A percentile compares a stretch with the other conserved stretches of the same genome.
Evolutionary conservation across 2,888 invertebrate genomes (phyloP).

Genomic region (Hirtodrosophila duncani): DNA sequence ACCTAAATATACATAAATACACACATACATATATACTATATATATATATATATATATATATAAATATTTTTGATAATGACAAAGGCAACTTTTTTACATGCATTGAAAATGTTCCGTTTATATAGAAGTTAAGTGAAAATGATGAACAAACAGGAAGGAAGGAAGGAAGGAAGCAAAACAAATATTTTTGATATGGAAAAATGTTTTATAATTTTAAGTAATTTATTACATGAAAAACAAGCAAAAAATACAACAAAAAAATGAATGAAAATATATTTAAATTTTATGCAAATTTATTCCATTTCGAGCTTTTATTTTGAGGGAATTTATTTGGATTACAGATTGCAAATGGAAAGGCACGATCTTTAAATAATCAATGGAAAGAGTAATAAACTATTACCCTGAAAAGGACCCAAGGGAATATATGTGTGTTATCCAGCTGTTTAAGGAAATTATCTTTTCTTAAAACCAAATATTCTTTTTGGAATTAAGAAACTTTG

Average conservation of each 20-base stretch:
- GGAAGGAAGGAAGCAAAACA: no score
- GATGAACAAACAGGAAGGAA: slow-evolving; percentile 15
- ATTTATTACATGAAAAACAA: slow-evolving; percentile 63
- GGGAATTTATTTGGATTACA: background rate
- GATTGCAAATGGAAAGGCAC: no score
- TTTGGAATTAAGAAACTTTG: no score
- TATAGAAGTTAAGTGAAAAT: slow-evolving; percentile 14
- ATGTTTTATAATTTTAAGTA: slow-evolving; percentile 75
- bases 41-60: slow-evolving; percentile 24
- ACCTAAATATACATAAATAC: slow-evolving; percentile 22
- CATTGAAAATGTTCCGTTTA: slow-evolving; percentile 63
- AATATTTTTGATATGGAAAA: slow-evolving; percentile 65
- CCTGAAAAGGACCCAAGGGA: no score
- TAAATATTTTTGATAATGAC: slow-evolving; percentile 58
- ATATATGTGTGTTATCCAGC: no score
- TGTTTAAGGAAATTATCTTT: no score
- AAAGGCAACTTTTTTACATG: slow-evolving; percentile 36
- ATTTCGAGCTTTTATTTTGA: slow-evolving; percentile 9
- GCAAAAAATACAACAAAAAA: slow-evolving; percentile 22
- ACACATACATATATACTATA: no score
- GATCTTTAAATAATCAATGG: no score
- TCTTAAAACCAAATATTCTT: no score
- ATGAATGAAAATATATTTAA: slow-evolving; percentile 42
- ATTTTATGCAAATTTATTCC: slow-evolving; percentile 29
- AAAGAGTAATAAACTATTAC: no score